Base-by-base conservation (phyloP, 2,113 vertebrate species). In the Sisor rabdophorus region DNA sequence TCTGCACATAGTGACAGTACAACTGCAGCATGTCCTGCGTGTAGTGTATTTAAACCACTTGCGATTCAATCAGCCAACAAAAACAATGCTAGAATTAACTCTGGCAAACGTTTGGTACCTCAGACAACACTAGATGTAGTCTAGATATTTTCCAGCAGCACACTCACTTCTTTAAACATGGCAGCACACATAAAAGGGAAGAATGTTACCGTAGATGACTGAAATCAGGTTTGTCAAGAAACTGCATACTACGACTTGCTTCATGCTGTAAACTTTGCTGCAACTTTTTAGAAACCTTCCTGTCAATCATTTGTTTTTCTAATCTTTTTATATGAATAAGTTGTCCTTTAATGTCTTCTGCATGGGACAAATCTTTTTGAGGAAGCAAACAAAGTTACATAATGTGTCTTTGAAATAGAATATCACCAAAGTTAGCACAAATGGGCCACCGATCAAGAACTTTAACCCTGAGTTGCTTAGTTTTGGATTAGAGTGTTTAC, bases 151-250 rank as follows among this genome's bases (percentile, higher is more conserved):
- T 13, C 55, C 52, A 15, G 11, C 69, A 40, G 20, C 69, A 40
- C 52, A 17, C 20, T 28, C 28, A 55, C 13, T 54, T 71, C 68
- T 26, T 54, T 28, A 71, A 54, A 32, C 50, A 54, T 2, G 17
- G 11, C 50, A 17, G n/a, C n/a, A 71, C 19, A 32, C 47, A 3
- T 36, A 20, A 10, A 55, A 6, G 19, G 13, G 19, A 71, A 55
- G 28, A 36, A 17, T 15, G 68, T 71, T 53, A 32, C 26, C 36
- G 2, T 10, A 71, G 52, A 55, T 55, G 52, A 52, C 20, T 40
- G 20, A 55, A 71, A 71, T 71, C 52, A 16, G n/a, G 69, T 71
- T 71, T 11, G 12, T 22, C 69, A 71, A 20, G 69, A 71, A 71
- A 71, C 11, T 55, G 30, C 68, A 71, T 36, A 24, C 50, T 55